Conservation (phyloP, 2,888 invertebrate genomes). For the Mongoloraphidia duomilia region DNA sequence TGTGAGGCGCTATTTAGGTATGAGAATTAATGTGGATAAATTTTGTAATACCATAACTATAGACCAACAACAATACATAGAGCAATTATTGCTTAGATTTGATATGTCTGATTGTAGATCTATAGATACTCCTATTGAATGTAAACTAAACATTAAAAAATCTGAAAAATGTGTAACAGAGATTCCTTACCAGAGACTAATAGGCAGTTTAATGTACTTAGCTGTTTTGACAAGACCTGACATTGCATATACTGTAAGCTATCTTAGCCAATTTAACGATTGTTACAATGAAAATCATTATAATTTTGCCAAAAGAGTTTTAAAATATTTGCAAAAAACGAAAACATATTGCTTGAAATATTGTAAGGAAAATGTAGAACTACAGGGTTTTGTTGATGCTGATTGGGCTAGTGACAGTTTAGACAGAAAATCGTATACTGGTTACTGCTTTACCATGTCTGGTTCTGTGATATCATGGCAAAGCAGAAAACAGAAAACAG, state of each 20-base stretch:
- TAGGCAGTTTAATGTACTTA: background rate
- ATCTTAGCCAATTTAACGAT: slow-evolving; percentile 2
- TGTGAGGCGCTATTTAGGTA: no score
- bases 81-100: slow-evolving; percentile 14
- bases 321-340: background rate
- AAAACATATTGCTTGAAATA: background rate
- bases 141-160: slow-evolving; percentile 5
- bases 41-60: no score
- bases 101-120: slow-evolving; percentile 13
- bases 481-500: no score
- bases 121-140: slow-evolving; percentile 14
- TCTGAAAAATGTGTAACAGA: no score
- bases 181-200: no score
- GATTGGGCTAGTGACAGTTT: slow-evolving; percentile 3
- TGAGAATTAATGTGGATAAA: no score
- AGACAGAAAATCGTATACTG: slow-evolving; percentile 1
- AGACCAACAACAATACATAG: no score
- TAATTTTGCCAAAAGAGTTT: background rate
- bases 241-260: slow-evolving; percentile 1
- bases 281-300: slow-evolving; percentile 1
- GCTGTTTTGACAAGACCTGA: slow-evolving; percentile 3
- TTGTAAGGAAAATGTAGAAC: background rate
- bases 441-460: no score
- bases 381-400: slow-evolving; percentile 3
- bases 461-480: no score